Base-by-base conservation (phyloP, 2,888 invertebrate species). In the Andrena bicolor region DNA sequence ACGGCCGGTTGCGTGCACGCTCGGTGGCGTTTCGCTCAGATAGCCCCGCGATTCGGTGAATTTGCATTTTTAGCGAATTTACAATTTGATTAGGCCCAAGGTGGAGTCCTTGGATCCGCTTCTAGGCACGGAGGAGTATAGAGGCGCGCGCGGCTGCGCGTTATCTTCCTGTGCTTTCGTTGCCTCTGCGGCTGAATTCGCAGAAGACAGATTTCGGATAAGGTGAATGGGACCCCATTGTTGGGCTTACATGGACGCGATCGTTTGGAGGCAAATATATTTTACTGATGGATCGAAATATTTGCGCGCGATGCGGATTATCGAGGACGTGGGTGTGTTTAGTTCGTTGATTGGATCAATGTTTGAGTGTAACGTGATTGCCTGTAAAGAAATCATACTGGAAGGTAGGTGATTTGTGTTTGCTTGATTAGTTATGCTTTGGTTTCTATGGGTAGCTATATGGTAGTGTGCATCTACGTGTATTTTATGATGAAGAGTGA, bases 11-110 rank as follows among this genome's bases (percentile, higher is more conserved):
- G 88, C 86, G 86, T 88, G 86, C 81, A 72, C 78, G 77, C 76
- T 76, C 61, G 56, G 82, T 82, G 73, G 82, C 80, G 83, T 76
- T 80, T 30, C 74, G 84, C 84, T 82, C 82, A 85, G 90, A 88
- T 85, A 84, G 79, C 64, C 76, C 66, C 78, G 79, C 83, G 87
- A 89, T 86, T 84, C 83, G 82, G 80, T 76, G 84, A 90, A 93
- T 93, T 93, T 93, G 92, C 93, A 93, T 93, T 93, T 92, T 92
- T 91, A 92, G 91, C 90, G 91, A 90, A 92, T 91, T 90, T 91
- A 90, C 91, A 91, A 92, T 93, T 93, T 93, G 92, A 93, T 93
- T 92, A 92, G 92, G 87, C 82, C 83, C 78, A 77, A 61, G 66
- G 23, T 41, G 28, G 63, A 30, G 53, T 48, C 68, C 61, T 58